Percentiles rank a stretch among this genome's conserved stretches.
These are phyloP conservation scores for Elanoides forficatus DNA, from an alignment of 2,113 vertebrate species.

Conservation along the genomic window DNA sequence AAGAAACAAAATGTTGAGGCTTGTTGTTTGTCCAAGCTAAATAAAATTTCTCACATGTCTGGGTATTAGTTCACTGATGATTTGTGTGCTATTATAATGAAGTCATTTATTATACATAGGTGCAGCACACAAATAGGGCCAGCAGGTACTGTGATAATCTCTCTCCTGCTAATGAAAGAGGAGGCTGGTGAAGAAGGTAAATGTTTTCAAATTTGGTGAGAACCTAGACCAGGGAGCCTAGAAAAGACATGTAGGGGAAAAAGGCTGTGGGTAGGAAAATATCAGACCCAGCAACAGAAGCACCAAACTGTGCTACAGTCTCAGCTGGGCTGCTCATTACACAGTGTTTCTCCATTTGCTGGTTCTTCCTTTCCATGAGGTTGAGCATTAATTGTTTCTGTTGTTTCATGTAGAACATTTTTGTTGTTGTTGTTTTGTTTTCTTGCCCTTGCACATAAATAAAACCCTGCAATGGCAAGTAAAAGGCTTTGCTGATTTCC, in stretches of 20 bases:
- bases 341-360: background rate
- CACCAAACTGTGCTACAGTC: background rate
- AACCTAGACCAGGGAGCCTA: background rate
- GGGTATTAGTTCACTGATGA: background rate
- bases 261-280: background rate
- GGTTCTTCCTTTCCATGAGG: background rate
- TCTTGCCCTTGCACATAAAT: background rate
- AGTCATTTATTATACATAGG: background rate
- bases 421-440: background rate
- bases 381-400: background rate
- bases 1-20: background rate
- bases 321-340: rapidly evolving
- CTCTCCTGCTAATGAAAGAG: background rate
- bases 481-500: background rate
- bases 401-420: background rate
- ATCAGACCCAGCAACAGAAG: background rate
- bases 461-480: background rate
- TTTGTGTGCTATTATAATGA: background rate
- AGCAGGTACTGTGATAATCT: background rate
- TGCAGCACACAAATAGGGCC: background rate
- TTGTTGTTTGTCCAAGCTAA: background rate
- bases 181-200: background rate
- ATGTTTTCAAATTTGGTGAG: background rate
- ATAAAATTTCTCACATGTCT: background rate
- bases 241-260: background rate